Evolutionary conservation across 2,888 invertebrate genomes (phyloP).

Genomic region (Neoitamus cyanurus): DNA sequence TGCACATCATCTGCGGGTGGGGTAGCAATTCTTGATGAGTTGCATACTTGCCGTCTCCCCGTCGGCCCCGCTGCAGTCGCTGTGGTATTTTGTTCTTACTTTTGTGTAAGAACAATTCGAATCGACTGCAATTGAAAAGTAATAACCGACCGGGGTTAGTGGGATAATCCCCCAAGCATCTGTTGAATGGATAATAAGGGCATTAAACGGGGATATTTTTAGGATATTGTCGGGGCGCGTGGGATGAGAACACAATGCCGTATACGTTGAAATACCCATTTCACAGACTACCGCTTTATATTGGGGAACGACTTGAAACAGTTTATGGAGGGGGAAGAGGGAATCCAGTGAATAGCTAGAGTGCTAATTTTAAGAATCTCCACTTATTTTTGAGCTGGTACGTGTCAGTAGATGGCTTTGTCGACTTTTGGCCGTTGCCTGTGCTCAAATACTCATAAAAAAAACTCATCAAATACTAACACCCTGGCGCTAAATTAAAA

Average conservation of each 20-base stretch:
- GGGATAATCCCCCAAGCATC: constrained; percentile 36
- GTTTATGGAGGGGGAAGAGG: no score
- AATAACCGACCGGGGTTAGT: constrained; percentile 47
- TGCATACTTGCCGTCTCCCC: constrained; percentile 30
- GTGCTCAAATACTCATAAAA: no score
- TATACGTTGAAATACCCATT: not conserved
- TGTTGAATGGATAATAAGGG: constrained; percentile 37
- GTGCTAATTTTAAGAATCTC: no score
- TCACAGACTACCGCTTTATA: not conserved
- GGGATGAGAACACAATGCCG: not conserved
- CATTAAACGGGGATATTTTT: constrained; percentile 20
- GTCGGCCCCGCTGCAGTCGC: not conserved
- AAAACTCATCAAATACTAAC: no score
- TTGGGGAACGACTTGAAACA: not conserved
- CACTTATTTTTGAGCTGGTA: no score
- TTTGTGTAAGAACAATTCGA: constrained; percentile 33
- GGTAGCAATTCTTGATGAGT: constrained; percentile 48
- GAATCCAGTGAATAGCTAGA: no score
- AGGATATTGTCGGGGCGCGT: not conserved
- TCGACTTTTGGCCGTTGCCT: no score
- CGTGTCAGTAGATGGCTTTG: no score
- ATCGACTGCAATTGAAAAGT: constrained; percentile 50
- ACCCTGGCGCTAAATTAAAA: no score
- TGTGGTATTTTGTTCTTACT: constrained; percentile 33
- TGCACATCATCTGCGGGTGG: constrained; percentile 47